phyloP scores from a whole-genome alignment of 2,888 invertebrate genomes.

The Dryocosmus kuriphilus region DNA sequence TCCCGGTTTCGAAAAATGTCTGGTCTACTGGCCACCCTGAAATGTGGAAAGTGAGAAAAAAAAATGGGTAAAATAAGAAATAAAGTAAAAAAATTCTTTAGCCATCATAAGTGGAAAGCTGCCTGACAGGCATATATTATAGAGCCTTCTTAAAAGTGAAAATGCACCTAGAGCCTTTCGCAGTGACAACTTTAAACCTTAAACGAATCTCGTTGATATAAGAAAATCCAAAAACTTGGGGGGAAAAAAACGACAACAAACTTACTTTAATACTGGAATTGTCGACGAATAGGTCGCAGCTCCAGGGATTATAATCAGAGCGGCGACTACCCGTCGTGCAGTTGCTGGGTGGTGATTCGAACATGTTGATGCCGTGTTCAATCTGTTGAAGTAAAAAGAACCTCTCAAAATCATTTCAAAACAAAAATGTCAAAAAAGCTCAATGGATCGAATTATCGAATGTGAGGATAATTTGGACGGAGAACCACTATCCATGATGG shows the following conservation, averaged over 20 bases:
- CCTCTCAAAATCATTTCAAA: slow-evolving; percentile 6
- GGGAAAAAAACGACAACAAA: not conserved
- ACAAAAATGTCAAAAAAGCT: not conserved
- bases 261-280: slow-evolving; percentile 65
- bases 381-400: slow-evolving; percentile 55
- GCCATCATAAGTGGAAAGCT: not conserved
- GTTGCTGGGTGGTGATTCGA: slow-evolving; percentile 69
- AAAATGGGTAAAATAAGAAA: not conserved
- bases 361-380: slow-evolving; percentile 70
- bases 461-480: not conserved
- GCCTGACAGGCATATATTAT: not conserved
- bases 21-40: no score
- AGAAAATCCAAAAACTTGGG: not conserved
- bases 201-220: not conserved
- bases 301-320: slow-evolving; percentile 72
- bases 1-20: no score
- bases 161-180: not conserved
- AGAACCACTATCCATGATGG: slow-evolving; percentile 4
- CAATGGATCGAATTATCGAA: not conserved
- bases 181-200: not conserved
- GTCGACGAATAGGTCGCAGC: slow-evolving; percentile 68
- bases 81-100: not conserved
- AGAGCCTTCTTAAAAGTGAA: not conserved
- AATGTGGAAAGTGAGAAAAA: no score
- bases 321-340: slow-evolving; percentile 66